Conservation (phyloP, 2,797 vertebrate species). For the Halcyon leucocephala region DNA sequence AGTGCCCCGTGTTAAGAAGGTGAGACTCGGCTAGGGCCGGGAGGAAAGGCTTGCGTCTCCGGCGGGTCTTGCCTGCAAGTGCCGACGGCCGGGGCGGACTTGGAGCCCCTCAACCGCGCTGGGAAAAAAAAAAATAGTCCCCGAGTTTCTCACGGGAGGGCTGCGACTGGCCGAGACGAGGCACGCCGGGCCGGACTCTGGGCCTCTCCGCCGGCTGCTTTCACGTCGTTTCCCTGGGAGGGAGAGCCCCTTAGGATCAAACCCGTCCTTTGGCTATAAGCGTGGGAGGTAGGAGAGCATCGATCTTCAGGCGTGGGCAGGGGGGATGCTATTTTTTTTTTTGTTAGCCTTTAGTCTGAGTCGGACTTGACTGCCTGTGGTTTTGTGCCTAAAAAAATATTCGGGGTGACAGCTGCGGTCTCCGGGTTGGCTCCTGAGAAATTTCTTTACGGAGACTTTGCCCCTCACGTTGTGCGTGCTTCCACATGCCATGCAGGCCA, state of each 20-base stretch:
- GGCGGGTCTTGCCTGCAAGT: not conserved
- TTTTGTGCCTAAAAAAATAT: not conserved
- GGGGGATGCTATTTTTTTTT: not conserved
- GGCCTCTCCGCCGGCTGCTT: no score
- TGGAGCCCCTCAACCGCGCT: not conserved
- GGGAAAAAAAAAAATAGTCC: not conserved
- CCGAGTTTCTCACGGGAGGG: not conserved
- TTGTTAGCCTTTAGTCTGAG: not conserved
- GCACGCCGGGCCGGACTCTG: not conserved
- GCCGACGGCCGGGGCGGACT: not conserved
- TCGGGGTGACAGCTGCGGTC: not conserved
- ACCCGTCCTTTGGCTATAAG: not conserved
- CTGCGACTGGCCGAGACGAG: not conserved
- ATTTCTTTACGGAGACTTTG: not conserved
- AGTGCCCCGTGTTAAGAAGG: not conserved
- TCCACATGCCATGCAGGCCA: not conserved
- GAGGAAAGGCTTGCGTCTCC: not conserved
- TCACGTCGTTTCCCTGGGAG: not conserved
- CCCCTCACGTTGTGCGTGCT: slow-evolving; percentile 3
- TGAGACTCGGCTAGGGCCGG: not conserved
- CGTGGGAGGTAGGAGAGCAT: not conserved
- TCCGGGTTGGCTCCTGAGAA: not conserved
- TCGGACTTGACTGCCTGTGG: not conserved
- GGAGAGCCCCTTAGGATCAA: not conserved
- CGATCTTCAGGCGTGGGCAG: not conserved